Conservation (phyloP, 2,113 vertebrate species). For the Pseudolaguvia tuberculata region DNA sequence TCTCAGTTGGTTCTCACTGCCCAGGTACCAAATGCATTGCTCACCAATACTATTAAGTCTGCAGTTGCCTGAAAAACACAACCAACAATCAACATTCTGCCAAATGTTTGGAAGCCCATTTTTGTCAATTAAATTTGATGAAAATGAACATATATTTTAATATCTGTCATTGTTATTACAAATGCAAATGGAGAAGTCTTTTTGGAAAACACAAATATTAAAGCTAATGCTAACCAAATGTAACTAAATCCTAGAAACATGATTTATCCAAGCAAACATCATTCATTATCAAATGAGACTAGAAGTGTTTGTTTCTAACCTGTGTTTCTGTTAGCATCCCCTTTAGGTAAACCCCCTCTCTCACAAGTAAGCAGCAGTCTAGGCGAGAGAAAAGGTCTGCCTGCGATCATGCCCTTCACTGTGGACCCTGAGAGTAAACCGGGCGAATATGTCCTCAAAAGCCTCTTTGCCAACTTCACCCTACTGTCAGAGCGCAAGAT, state of each 20-base stretch:
- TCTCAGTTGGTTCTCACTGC: too few species aligned
- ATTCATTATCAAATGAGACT: background rate
- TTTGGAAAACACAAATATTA: background rate
- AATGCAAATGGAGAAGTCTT: too few species aligned
- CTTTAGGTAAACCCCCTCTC: constrained; percentile 85
- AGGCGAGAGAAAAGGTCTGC: constrained; percentile 84
- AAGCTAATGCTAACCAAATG: background rate
- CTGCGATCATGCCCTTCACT: constrained; percentile 86
- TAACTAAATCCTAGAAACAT: background rate
- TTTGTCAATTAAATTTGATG: too few species aligned
- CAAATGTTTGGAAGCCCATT: too few species aligned
- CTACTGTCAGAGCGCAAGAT: constrained; percentile 94
- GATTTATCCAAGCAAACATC: background rate
- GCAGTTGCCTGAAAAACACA: too few species aligned
- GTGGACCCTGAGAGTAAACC: constrained; percentile 97
- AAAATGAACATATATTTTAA: too few species aligned
- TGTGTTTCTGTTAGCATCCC: constrained; percentile 75
- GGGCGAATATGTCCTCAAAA: constrained; percentile 96
- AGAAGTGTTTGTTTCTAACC: background rate
- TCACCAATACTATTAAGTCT: too few species aligned
- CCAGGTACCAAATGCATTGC: too few species aligned
- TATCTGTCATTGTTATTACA: too few species aligned
- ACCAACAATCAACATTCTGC: too few species aligned
- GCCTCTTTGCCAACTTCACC: constrained; percentile 96
- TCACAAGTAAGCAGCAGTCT: constrained; percentile 76